Base-by-base conservation (phyloP, 1,140 invertebrate genomes). In the Triops cancriformis region DNA sequence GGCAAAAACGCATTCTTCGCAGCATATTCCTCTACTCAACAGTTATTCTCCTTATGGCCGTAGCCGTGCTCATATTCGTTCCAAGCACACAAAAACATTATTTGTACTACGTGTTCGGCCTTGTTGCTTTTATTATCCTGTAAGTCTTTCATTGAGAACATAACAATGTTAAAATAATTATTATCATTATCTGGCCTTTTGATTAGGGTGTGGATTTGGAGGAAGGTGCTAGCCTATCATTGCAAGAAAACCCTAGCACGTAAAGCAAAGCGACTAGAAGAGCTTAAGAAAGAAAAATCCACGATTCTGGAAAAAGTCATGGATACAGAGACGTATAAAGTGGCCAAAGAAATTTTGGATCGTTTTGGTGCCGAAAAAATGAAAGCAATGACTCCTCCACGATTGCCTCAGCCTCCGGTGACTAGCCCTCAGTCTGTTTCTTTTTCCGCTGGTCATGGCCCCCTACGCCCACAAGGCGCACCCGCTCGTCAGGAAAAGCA, bases 251-350 rank as follows among this genome's bases (percentile, higher is more conserved):
- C 93, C 85, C 89, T 97, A 72, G 88, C 88, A 76, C 90, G 89
- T 82, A 96, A 95, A 86, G 89, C 92, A 85, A 87, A 89, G 79
- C 92, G 91, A 84, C 85, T 97, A 73, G 85, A 84, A 75, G 88
- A 89, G 73, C 88, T 97, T 82, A 87, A 90, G 80, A 89, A 90
- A 77, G 89, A 95, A 81, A 97, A 96, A 83, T 93, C 92, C 83
- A 90, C 93, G 84, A 92, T 98, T 81, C 86, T 99, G 72, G 95
- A 98, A 83, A 91, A 96, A 85, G 96, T 99, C 42, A 98, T 95
- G 89, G 96, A 98, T 83, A 98, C 91, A 73, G 97, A 98, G 86
- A 98, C 95, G 1, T 99, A 98, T 84, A 98, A 98, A 87, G 94
- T 96, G 82, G 95, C 95, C 1, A 95, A 93, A 86, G 91, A 94